phyloP scores from a whole-genome alignment of 2,797 vertebrate species.

The Pipistrellus pipistrellus region DNA sequence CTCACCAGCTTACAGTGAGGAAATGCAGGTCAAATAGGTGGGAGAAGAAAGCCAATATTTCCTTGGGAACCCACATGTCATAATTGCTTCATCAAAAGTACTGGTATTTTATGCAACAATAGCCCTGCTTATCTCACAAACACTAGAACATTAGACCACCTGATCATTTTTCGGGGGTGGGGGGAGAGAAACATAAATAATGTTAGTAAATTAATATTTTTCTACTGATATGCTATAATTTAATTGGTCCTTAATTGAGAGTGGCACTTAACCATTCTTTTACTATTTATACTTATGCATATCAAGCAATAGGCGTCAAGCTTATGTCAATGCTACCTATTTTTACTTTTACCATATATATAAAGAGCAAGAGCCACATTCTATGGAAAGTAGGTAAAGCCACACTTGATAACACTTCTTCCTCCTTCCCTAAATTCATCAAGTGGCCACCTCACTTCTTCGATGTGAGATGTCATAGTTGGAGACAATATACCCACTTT shows the following conservation, averaged over 20 bases:
- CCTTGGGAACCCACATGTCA: constrained; percentile 51
- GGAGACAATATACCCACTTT: background rate
- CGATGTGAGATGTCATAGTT: constrained; percentile 30
- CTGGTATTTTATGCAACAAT: constrained; percentile 41
- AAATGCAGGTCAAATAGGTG: constrained; percentile 62
- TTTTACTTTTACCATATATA: background rate
- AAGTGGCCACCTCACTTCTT: background rate
- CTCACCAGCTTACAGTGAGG: constrained; percentile 62
- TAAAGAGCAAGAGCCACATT: background rate
- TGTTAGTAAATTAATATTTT: constrained; percentile 59
- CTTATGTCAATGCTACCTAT: background rate
- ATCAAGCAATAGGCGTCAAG: background rate
- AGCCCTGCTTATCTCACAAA: constrained; percentile 55
- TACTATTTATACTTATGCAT: background rate
- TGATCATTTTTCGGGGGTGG: background rate
- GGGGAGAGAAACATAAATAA: background rate
- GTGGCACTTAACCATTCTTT: background rate
- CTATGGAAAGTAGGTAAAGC: background rate
- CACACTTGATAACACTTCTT: background rate
- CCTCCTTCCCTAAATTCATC: background rate
- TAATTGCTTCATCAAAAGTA: constrained; percentile 73
- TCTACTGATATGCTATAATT: background rate
- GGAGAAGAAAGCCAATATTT: constrained; percentile 62
- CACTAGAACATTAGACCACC: constrained; percentile 9
- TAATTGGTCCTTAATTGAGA: background rate